Conservation (phyloP, 2,797 vertebrate genomes). For the Pseudomugil tenellus region DNA sequence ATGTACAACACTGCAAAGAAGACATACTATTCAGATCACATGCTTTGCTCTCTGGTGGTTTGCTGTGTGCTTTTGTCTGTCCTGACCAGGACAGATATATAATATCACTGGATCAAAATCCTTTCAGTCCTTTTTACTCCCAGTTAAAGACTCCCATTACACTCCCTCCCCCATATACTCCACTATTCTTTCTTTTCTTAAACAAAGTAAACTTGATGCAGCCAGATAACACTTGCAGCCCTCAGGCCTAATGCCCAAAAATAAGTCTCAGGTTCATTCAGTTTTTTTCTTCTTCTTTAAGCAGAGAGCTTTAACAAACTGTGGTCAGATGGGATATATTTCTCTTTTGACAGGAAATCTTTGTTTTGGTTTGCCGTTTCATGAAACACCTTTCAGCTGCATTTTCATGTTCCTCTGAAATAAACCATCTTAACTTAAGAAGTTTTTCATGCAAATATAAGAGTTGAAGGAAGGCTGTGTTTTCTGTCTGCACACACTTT, state of each 20-base stretch:
- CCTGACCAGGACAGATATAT: conserved; percentile 83
- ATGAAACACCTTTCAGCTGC: conserved; percentile 56
- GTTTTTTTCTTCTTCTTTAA: conserved; percentile 26
- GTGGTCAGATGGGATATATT: conserved; percentile 66
- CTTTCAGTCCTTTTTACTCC: conserved; percentile 82
- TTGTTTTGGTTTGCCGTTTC: conserved; percentile 42
- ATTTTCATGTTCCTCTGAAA: conserved; percentile 37
- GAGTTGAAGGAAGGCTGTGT: neutral
- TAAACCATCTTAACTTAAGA: conserved; percentile 41
- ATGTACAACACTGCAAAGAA: conserved; percentile 88
- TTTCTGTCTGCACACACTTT: neutral
- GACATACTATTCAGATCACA: conserved; percentile 86
- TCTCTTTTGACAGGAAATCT: conserved; percentile 46
- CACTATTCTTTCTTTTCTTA: conserved; percentile 82
- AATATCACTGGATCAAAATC: conserved; percentile 88
- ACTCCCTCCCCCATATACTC: conserved; percentile 71
- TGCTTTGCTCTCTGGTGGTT: conserved; percentile 85
- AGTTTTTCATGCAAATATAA: conserved; percentile 19
- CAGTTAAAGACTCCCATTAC: conserved; percentile 84
- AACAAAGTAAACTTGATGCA: conserved; percentile 86
- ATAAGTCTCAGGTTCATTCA: conserved; percentile 78
- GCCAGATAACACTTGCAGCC: conserved; percentile 82
- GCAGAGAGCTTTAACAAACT: conserved; percentile 42
- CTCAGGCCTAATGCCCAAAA: conserved; percentile 78
- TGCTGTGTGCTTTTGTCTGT: conserved; percentile 83